These are phyloP conservation scores for Pionites leucogaster DNA, from an alignment of 2,113 vertebrate genomes.

Conservation along the genomic window DNA sequence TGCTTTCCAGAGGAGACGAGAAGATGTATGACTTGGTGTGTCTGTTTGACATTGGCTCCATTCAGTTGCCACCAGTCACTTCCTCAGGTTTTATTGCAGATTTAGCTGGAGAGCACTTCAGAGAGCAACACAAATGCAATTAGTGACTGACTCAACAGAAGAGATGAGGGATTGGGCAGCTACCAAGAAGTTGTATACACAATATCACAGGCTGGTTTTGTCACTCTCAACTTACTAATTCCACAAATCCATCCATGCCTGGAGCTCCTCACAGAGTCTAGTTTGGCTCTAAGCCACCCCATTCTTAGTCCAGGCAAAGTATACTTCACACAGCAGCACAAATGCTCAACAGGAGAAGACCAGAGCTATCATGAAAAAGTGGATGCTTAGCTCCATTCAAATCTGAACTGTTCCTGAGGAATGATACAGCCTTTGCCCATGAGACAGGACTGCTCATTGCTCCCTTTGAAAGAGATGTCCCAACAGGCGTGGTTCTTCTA, in stretches of 20 bases:
- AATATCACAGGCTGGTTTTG: neutral
- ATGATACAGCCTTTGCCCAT: no score
- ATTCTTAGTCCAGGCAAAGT: neutral
- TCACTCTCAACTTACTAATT: neutral
- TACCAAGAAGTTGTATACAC: neutral
- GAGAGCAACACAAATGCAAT: neutral
- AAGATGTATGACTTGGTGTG: neutral
- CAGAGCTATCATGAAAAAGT: neutral
- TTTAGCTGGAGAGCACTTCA: neutral
- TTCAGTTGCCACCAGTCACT: neutral
- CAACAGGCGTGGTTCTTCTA: rapidly evolving
- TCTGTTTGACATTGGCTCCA: rapidly evolving
- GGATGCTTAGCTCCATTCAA: neutral
- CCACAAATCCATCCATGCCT: neutral
- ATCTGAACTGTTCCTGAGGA: neutral
- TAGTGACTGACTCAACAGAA: neutral
- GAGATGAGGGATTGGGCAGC: neutral
- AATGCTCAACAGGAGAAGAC: neutral
- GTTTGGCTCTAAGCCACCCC: neutral
- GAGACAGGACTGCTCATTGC: neutral
- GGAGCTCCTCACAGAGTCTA: neutral
- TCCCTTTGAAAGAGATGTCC: neutral
- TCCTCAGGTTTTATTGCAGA: neutral
- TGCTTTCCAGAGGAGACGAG: neutral
- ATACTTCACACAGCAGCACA: neutral